These are phyloP conservation scores for Jaculus jaculus DNA, from an alignment of 2,113 vertebrate species.

Conservation along the genomic window DNA sequence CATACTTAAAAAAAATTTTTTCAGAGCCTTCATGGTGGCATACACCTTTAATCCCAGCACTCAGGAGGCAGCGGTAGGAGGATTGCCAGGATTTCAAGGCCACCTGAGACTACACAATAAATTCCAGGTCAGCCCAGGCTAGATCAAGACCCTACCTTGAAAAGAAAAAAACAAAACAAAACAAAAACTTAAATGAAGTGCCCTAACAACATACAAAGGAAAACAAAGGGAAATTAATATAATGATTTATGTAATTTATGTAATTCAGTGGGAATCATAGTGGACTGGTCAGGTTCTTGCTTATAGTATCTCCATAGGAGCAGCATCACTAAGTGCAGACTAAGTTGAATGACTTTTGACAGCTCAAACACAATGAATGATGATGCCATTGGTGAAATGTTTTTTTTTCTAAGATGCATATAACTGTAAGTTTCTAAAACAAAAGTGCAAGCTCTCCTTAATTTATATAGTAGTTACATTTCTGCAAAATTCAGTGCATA, in stretches of 20 bases:
- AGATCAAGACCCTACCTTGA: no score
- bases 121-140: no score
- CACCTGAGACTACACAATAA: no score
- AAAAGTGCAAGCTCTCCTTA: background rate
- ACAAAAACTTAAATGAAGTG: background rate
- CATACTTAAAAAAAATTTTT: background rate
- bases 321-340: background rate
- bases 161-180: no score
- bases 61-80: no score
- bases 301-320: background rate
- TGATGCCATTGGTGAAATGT: background rate
- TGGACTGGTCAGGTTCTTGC: background rate
- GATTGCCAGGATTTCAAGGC: no score
- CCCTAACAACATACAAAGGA: background rate
- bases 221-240: conserved; percentile 17
- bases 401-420: background rate
- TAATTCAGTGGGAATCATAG: background rate
- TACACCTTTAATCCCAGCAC: no score
- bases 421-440: conserved; percentile 19
- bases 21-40: no score
- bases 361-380: background rate
- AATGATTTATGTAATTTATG: background rate
- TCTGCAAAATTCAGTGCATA: conserved; percentile 1
- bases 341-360: background rate
- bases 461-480: conserved; percentile 23